Evolutionary conservation across 2,113 vertebrate genomes (phyloP).

Genomic region (Melanostigma gelatinosum): DNA sequence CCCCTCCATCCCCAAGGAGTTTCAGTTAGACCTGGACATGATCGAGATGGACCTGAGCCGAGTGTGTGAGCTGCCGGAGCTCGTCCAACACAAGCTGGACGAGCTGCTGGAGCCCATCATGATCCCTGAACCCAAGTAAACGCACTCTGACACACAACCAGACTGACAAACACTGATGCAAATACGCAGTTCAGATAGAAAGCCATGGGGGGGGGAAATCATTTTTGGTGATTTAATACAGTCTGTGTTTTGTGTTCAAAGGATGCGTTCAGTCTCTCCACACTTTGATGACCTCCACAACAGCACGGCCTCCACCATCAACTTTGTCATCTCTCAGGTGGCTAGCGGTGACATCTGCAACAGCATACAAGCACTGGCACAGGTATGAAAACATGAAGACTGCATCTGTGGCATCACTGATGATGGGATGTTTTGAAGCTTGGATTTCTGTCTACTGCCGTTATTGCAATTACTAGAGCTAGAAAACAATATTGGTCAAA

Average conservation of each 20-base stretch:
- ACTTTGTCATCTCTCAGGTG: conserved; percentile 98
- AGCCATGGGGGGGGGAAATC: not conserved
- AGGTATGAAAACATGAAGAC: conserved; percentile 81
- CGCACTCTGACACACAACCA: not conserved
- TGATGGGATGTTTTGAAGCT: not conserved
- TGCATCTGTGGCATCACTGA: not conserved
- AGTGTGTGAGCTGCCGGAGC: conserved; percentile 93
- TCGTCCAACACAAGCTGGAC: conserved; percentile 97
- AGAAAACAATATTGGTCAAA: not conserved
- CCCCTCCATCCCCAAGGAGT: conserved; percentile 91
- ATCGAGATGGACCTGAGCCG: conserved; percentile 93
- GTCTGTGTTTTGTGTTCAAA: conserved; percentile 54
- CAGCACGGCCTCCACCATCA: conserved; percentile 97
- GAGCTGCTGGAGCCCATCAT: conserved; percentile 96
- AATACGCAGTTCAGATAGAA: not conserved
- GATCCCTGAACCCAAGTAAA: conserved; percentile 95
- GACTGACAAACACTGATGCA: not conserved
- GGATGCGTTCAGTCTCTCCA: conserved; percentile 92
- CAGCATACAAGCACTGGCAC: conserved; percentile 95
- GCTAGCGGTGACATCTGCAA: conserved; percentile 96
- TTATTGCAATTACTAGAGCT: not conserved
- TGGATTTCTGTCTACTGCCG: not conserved
- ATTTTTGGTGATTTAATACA: not conserved
- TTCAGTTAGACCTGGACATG: conserved; percentile 97
- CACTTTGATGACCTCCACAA: conserved; percentile 98